Percentiles rank a stretch among this genome's conserved stretches.
phyloP scores from a whole-genome alignment of 2,888 invertebrate species.

The Eurytoma adleriae region DNA sequence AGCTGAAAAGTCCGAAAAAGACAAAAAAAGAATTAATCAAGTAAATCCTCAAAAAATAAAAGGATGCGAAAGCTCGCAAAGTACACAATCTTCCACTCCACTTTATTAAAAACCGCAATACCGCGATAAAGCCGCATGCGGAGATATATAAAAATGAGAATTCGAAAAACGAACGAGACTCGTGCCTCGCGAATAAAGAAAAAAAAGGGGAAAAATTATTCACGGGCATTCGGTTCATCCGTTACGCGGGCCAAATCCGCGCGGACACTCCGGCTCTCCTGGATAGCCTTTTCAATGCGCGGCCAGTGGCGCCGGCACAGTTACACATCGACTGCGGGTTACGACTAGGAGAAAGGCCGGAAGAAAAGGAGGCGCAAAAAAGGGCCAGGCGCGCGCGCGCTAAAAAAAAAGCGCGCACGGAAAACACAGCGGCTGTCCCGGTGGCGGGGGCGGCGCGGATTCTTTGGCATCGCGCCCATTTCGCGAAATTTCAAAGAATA shows the following conservation, averaged over 20 bases:
- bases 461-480: slow-evolving; percentile 58
- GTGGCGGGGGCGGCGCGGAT: slow-evolving; percentile 25
- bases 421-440: slow-evolving; percentile 6
- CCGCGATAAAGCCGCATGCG: background rate
- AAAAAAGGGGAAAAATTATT: background rate
- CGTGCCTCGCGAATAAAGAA: background rate
- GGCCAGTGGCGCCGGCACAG: background rate
- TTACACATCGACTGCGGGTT: slow-evolving; percentile 31
- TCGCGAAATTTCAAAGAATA: slow-evolving; percentile 52
- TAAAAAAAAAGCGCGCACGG: background rate
- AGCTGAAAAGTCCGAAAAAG: too few species aligned
- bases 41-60: background rate
- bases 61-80: slow-evolving; percentile 5
- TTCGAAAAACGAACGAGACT: background rate
- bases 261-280: slow-evolving; percentile 22
- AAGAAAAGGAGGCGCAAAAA: slow-evolving; percentile 19
- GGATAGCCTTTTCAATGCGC: slow-evolving; percentile 45
- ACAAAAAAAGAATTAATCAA: too few species aligned
- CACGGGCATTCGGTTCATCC: slow-evolving; percentile 17
- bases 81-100: slow-evolving; percentile 24
- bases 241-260: slow-evolving; percentile 24
- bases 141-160: background rate
- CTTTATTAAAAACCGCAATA: slow-evolving; percentile 13
- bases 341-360: slow-evolving; percentile 10
- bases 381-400: background rate